Percentiles rank a stretch among this genome's conserved stretches.
Conservation (phyloP, 2,113 vertebrate species). For the Urocitellus parryii region DNA sequence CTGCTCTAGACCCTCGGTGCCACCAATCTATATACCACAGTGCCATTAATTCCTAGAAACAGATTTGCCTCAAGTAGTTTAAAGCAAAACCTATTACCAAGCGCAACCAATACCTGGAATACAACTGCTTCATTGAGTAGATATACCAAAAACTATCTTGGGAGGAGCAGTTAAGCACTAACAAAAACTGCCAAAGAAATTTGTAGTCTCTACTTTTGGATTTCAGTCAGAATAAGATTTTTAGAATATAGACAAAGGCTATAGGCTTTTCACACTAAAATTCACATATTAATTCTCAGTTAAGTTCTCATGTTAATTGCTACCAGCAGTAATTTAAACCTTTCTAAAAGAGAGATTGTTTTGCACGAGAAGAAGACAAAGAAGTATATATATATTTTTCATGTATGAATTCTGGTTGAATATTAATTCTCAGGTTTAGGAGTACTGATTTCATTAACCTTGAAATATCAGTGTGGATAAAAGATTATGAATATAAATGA, state of each 20-base stretch:
- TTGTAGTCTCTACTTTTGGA: neutral
- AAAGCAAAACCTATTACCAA: neutral
- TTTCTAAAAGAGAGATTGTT: slow-evolving; percentile 1
- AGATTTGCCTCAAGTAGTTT: neutral
- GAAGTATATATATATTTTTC: neutral
- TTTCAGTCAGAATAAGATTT: neutral
- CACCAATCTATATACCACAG: neutral
- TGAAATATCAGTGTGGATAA: slow-evolving; percentile 59
- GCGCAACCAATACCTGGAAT: neutral
- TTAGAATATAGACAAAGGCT: neutral
- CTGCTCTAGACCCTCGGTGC: neutral
- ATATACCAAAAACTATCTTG: neutral
- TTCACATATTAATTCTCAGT: neutral
- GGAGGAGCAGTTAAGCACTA: neutral
- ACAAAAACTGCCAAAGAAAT: neutral
- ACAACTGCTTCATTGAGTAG: neutral
- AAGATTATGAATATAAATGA: slow-evolving; percentile 61
- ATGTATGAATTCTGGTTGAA: neutral
- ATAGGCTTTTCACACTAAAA: neutral
- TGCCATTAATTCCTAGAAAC: neutral
- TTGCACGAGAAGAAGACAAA: slow-evolving; percentile 17
- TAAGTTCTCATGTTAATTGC: neutral
- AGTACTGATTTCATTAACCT: slow-evolving; percentile 69
- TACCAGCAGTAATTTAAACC: neutral
- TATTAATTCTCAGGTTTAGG: slow-evolving; percentile 29